Evolutionary conservation across 2,113 vertebrate species (phyloP), one percentile per base, ranked within the genome.

Genomic region (Xiphorhynchus elegans): DNA sequence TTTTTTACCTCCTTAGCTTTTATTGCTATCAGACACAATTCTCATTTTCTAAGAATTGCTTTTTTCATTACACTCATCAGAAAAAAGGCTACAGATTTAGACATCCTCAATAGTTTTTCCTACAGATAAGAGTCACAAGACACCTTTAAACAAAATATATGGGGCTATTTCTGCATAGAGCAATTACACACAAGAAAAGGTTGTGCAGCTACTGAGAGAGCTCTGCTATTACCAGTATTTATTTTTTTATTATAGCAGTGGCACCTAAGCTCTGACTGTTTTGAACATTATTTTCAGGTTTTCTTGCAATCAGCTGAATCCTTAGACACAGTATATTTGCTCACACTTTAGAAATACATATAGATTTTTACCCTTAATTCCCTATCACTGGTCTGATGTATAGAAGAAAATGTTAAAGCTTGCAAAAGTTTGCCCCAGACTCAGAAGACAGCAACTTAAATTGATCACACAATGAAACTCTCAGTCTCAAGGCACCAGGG

Each of bases 41-140:
- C 66, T 68, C 52, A 73, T 75, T 94, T 93, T 50, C 60, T 55
- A 42, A 53, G 55, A 62, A 77, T 29, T 85, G 40, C 37, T 69
- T 94, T 80, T 94, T 89, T 40, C 81, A 85, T 83, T 87, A 55
- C 21, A 23, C 33, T 78, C 26, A 50, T 77, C 63, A 83, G 72
- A 89, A 79, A 79, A 81, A 93, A 53, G 11, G 7, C 50, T 63
- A 24, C 1, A 0, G 55, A 62, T 94, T 87, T 81, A 73, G 40
- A 68, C 37, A 77, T 39, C 53, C 23, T 87, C 52, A 35, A 2
- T 21, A 82, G 35, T 68, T 89, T 79, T 84, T 89, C 55, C 47
- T 77, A 26, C 60, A 84, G 92, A 56, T 84, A 81, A 93, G 84
- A 93, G 83, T 46, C 86, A 90, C 76, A 78, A 59, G 80, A 47